These are phyloP conservation scores for Hydrophis major DNA, from an alignment of 2,797 vertebrate species.

Conservation along the genomic window DNA sequence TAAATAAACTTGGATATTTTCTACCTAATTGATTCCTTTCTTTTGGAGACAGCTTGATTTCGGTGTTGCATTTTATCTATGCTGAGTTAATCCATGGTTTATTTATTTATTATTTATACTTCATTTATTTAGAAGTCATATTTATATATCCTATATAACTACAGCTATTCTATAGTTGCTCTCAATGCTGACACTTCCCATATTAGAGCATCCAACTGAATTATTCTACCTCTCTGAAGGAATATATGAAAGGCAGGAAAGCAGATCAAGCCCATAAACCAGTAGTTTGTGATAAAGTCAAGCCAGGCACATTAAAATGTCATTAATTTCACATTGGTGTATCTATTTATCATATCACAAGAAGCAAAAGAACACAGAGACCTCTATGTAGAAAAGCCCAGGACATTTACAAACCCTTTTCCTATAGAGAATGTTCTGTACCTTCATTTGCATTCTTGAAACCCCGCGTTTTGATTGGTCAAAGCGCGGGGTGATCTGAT, in stretches of 20 bases:
- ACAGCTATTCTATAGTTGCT: neutral
- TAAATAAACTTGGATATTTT: neutral
- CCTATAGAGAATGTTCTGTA: neutral
- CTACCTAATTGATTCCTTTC: neutral
- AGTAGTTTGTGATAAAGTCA: neutral
- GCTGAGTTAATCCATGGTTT: neutral
- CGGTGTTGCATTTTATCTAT: neutral
- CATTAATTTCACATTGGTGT: neutral
- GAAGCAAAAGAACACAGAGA: neutral
- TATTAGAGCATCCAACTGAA: neutral
- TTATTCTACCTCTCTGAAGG: neutral
- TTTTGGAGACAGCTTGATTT: neutral
- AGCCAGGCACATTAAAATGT: neutral
- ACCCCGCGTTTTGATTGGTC: no score
- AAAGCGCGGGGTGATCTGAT: no score
- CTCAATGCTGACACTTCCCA: neutral
- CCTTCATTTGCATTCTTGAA: no score
- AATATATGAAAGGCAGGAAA: neutral
- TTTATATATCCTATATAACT: neutral
- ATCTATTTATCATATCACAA: neutral
- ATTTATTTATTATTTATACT: neutral
- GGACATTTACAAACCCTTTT: neutral
- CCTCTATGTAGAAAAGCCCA: neutral
- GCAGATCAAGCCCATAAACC: no score
- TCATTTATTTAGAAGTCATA: neutral